These are phyloP conservation scores for Tetramorium alpestre DNA, from an alignment of 1,140 invertebrate genomes.

Conservation along the genomic window DNA sequence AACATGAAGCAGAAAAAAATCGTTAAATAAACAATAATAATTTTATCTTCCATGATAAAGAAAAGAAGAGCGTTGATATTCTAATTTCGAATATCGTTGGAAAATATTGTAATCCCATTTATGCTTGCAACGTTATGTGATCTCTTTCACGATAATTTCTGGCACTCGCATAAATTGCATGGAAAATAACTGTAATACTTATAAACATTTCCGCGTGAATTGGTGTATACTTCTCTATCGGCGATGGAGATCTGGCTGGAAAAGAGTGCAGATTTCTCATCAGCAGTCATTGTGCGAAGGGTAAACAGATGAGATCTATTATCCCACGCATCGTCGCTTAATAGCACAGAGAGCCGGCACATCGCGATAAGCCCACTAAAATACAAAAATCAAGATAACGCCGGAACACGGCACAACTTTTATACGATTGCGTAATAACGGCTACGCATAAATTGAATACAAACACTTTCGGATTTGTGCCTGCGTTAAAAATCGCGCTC, in stretches of 20 bases:
- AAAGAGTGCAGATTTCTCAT: constrained; percentile 24
- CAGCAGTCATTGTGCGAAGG: constrained; percentile 20
- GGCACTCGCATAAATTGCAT: neutral
- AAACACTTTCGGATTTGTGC: neutral
- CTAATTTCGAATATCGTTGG: neutral
- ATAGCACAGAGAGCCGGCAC: constrained; percentile 44
- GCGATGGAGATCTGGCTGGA: neutral
- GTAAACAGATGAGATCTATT: constrained; percentile 56
- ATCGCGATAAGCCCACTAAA: constrained; percentile 41
- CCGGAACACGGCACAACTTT: constrained; percentile 25
- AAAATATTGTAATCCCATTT: neutral
- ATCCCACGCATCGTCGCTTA: constrained; percentile 60
- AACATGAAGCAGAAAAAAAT: neutral
- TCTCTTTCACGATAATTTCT: neutral
- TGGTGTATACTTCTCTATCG: constrained; percentile 9
- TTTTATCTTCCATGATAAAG: neutral
- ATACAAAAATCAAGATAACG: constrained; percentile 60
- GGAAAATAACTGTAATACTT: neutral
- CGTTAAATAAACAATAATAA: neutral
- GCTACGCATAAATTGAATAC: constrained; percentile 26
- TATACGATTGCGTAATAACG: constrained; percentile 26
- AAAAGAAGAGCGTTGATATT: neutral
- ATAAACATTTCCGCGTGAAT: constrained; percentile 15
- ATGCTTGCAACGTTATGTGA: neutral
- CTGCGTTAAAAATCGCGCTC: neutral